These are phyloP conservation scores for Leptonema lineaticorne DNA, from an alignment of 1,140 invertebrate genomes.

Conservation along the genomic window DNA sequence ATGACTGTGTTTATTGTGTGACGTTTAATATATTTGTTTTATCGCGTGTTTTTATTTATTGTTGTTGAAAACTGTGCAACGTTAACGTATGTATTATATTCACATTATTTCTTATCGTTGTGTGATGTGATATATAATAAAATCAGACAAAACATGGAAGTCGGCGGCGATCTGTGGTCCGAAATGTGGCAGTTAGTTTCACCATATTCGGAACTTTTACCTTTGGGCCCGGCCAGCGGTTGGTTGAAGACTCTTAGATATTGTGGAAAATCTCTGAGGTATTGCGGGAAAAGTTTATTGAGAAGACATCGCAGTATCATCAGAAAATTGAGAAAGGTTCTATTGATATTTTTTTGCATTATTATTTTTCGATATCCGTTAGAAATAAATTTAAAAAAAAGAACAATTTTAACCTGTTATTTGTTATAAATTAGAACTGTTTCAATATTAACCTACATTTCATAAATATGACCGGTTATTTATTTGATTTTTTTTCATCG, in stretches of 20 bases:
- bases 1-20: background rate
- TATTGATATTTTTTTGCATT: background rate
- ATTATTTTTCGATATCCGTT: too few relatives aligned
- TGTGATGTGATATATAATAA: background rate
- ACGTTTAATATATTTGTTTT: too few relatives aligned
- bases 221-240: slow-evolving; percentile 26
- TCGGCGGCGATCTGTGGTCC: slow-evolving; percentile 9
- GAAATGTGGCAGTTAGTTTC: slow-evolving; percentile 41
- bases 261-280: slow-evolving; percentile 31
- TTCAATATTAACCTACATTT: too few relatives aligned
- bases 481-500: too few relatives aligned
- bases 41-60: too few relatives aligned
- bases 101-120: background rate
- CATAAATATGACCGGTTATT: too few relatives aligned
- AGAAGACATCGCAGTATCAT: slow-evolving; percentile 34
- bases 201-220: slow-evolving; percentile 35
- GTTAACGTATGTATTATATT: background rate
- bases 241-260: slow-evolving; percentile 33
- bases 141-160: background rate
- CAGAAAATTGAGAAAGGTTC: slow-evolving; percentile 36
- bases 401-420: too few relatives aligned
- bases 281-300: slow-evolving; percentile 38
- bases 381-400: too few relatives aligned
- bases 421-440: too few relatives aligned
- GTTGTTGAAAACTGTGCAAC: too few relatives aligned